Evolutionary conservation across 1,140 invertebrate species (phyloP), one percentile per base, ranked within the genome.

Genomic region (Monomorium pharaonis): DNA sequence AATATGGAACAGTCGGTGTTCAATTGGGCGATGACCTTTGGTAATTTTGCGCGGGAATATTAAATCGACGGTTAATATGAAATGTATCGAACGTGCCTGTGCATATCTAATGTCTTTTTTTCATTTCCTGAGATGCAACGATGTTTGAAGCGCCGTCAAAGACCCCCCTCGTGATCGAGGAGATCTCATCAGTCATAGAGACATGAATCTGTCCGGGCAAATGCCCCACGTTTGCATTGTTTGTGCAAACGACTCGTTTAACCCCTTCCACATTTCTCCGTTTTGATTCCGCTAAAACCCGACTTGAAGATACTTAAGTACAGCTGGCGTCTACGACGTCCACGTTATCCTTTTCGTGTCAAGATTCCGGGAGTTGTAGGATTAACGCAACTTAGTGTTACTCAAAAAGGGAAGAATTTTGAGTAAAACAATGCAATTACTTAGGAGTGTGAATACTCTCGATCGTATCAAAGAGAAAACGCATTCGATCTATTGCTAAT

Each of bases 131-230:
- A 14, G 86, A 49, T 60, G 88, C 86, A 87, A 74, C 87, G 86
- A 89, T 84, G 86, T 90, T 92, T 84, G n/a, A 67, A 89, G 65
- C 70, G 33, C 60, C 65, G 65, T 75, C 65, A 88, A 85, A 90
- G 89, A 91, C 91, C 91, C 90, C 69, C 70, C 84, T 89, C 83
- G 91, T 94, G 93, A 94, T 94, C 91, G 93, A 94, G 87, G 91
- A 94, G 91, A 85, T 92, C 92, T 91, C 94, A 95, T 95, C 92
- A 94, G 92, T 95, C 93, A 94, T 87, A 69, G 74, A 72, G 90
- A 89, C 91, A 87, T 84, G 89, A 93, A 92, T 92, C 89, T 84
- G 86, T 76, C 89, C 88, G 90, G 89, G 92, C 30, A 21, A 80
- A 67, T 51, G 33, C 12, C 76, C 75, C 54, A 21, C 37, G 51